phyloP scores from a whole-genome alignment of 2,888 invertebrate species.

The Ischnura elegans region DNA sequence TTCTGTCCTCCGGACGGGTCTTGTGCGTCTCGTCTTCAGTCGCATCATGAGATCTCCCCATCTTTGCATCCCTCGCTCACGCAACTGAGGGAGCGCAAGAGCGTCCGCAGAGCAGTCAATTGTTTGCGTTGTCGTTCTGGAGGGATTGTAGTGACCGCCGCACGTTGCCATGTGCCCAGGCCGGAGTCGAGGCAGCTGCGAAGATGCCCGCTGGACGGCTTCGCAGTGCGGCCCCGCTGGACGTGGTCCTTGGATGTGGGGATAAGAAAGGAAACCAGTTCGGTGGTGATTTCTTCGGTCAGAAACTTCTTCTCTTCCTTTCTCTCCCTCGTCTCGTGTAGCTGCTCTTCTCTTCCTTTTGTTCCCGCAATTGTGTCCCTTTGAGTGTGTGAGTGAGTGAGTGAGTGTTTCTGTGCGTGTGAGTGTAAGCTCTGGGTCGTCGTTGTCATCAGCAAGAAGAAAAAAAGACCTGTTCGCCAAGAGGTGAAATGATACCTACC shows the following conservation, averaged over 20 bases:
- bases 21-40: neutral
- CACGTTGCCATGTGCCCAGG: neutral
- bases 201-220: neutral
- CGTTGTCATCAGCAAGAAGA: neutral
- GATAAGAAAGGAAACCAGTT: constrained; percentile 19
- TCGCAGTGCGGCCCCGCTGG: neutral
- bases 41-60: neutral
- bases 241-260: neutral
- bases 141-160: neutral
- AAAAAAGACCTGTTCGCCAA: too few relatives aligned
- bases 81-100: too few relatives aligned
- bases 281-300: neutral
- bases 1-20: neutral
- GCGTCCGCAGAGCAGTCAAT: too few relatives aligned
- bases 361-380: neutral
- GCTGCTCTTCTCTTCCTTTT: neutral
- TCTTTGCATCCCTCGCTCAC: too few relatives aligned
- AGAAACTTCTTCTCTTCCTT: neutral
- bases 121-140: neutral
- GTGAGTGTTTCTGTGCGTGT: too few relatives aligned
- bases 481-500: neutral
- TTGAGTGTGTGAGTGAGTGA: too few relatives aligned
- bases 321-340: neutral
- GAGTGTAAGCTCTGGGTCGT: neutral
- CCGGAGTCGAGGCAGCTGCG: neutral